A percentile compares a stretch with the other conserved stretches of the same genome.
These are phyloP conservation scores for Drosophila nigritarsus DNA, from an alignment of 2,888 invertebrate species.

Conservation along the genomic window DNA sequence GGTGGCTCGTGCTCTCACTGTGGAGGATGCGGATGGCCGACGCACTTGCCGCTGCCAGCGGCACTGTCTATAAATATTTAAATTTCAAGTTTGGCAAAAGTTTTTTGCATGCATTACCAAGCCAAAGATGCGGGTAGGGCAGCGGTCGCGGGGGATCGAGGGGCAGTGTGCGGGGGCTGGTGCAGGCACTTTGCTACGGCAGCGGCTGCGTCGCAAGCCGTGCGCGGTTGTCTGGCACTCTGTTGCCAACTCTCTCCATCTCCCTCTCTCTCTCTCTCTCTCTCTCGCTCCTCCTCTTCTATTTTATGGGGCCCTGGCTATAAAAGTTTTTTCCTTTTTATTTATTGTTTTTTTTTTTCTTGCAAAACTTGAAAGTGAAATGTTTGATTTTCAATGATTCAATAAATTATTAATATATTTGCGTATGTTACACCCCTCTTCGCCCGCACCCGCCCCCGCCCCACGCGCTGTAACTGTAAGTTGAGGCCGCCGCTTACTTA, in stretches of 20 bases:
- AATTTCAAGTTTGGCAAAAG: constrained; percentile 81
- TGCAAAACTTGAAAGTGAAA: constrained; percentile 79
- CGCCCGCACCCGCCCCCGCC: rapidly evolving
- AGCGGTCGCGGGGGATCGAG: neutral
- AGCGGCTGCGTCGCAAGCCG: constrained; percentile 47
- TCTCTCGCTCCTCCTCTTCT: neutral
- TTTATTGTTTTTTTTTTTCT: constrained; percentile 12
- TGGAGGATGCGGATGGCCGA: constrained; percentile 41
- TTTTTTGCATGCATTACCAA: constrained; percentile 80
- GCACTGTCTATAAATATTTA: constrained; percentile 80
- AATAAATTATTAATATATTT: constrained; percentile 81
- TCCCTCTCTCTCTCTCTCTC: neutral
- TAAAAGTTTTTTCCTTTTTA: constrained; percentile 15
- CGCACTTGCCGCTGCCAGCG: constrained; percentile 70
- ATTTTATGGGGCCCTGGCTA: constrained; percentile 5
- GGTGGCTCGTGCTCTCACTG: constrained; percentile 21
- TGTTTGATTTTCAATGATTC: constrained; percentile 82
- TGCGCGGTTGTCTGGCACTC: constrained; percentile 48
- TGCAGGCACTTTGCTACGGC: constrained; percentile 54
- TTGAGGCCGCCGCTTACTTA: constrained; percentile 2
- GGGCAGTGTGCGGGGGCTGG: neutral
- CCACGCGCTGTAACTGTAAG: neutral
- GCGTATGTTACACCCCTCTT: constrained; percentile 51
- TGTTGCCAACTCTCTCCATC: neutral
- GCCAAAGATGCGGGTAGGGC: constrained; percentile 16